phyloP scores from a whole-genome alignment of 2,797 vertebrate species.

The Artibeus jamaicensis region DNA sequence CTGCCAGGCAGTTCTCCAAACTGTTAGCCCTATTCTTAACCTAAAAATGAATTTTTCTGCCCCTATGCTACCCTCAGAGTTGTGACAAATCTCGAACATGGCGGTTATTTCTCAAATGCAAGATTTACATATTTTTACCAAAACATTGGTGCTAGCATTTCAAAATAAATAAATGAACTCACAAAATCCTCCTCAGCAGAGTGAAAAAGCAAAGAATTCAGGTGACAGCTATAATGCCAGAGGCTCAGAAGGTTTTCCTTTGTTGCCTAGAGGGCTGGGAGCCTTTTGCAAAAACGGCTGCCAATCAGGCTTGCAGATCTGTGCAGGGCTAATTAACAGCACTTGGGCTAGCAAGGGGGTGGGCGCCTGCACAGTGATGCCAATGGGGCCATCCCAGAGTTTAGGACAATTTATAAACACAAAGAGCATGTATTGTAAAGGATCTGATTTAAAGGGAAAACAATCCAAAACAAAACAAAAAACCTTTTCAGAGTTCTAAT shows the following conservation, averaged over 20 bases:
- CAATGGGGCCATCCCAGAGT: constrained; percentile 42
- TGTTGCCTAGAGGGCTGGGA: constrained; percentile 50
- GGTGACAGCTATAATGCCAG: neutral
- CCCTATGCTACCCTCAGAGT: neutral
- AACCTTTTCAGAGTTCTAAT: constrained; percentile 48
- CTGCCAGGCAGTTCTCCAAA: neutral
- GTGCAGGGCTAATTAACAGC: constrained; percentile 73
- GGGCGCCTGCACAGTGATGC: neutral
- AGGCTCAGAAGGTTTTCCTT: constrained; percentile 42
- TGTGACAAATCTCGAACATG: constrained; percentile 35
- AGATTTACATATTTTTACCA: constrained; percentile 26
- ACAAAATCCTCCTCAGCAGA: neutral
- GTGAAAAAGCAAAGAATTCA: neutral
- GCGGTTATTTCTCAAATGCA: neutral
- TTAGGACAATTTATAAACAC: constrained; percentile 58
- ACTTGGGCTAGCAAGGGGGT: constrained; percentile 27
- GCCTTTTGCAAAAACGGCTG: constrained; percentile 60
- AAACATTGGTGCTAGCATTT: constrained; percentile 35
- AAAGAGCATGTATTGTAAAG: constrained; percentile 51
- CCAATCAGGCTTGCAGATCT: constrained; percentile 51
- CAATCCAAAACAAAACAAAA: neutral
- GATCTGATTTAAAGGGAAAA: neutral
- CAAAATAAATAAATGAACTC: constrained; percentile 39
- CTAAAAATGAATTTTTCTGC: neutral
- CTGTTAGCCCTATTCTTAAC: neutral